Percentiles rank a stretch among this genome's conserved stretches.
phyloP scores from a whole-genome alignment of 2,888 invertebrate species.

The Latrodectus hesperus region DNA sequence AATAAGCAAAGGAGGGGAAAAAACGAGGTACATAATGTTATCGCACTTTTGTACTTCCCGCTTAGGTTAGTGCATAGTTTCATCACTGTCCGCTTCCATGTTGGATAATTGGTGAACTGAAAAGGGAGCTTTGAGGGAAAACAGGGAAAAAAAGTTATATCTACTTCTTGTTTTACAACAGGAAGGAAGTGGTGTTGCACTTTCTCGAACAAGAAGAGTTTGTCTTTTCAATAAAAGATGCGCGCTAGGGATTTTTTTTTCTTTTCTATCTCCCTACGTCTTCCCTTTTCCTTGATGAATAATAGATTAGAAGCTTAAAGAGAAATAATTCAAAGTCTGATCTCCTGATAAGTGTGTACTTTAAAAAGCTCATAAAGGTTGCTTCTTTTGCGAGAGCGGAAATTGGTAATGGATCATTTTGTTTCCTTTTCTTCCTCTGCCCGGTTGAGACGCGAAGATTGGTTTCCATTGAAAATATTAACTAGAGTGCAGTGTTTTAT shows the following conservation, averaged over 20 bases:
- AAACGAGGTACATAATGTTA: constrained; percentile 57
- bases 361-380: constrained; percentile 17
- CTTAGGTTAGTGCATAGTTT: constrained; percentile 57
- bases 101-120: constrained; percentile 57
- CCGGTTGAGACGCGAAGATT: no score
- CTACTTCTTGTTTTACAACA: constrained; percentile 31
- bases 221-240: constrained; percentile 55
- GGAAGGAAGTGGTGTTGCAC: constrained; percentile 57
- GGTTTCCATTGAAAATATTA: no score
- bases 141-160: constrained; percentile 20
- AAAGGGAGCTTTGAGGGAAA: constrained; percentile 16
- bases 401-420: constrained; percentile 17
- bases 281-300: constrained; percentile 42
- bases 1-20: constrained; percentile 17
- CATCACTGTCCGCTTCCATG: constrained; percentile 59
- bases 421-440: not conserved
- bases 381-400: not conserved
- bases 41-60: constrained; percentile 34
- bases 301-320: constrained; percentile 47
- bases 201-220: constrained; percentile 49
- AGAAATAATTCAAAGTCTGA: constrained; percentile 46
- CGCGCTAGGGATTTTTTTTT: constrained; percentile 21
- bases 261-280: not conserved
- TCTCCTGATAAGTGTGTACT: constrained; percentile 42
- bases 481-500: no score